phyloP scores from a whole-genome alignment of 2,888 invertebrate species.

The Aporophyla lueneburgensis region DNA sequence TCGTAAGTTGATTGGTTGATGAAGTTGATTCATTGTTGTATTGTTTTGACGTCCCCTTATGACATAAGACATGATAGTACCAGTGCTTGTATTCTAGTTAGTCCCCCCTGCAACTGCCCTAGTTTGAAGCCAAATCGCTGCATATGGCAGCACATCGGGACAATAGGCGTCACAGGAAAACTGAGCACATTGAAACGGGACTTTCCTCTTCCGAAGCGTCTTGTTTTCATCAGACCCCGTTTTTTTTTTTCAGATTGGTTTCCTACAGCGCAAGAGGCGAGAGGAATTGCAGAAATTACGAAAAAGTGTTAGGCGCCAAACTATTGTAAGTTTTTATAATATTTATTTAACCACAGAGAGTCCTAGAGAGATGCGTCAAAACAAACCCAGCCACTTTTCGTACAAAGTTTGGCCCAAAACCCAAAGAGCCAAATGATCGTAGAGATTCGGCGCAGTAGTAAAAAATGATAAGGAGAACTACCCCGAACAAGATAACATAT shows the following conservation, averaged over 20 bases:
- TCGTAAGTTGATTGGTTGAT: neutral
- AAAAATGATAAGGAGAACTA: too few species aligned
- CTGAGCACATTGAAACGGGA: neutral
- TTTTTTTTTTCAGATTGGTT: conserved; percentile 73
- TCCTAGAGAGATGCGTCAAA: neutral
- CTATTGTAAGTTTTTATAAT: conserved; percentile 46
- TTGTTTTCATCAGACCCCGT: too few species aligned
- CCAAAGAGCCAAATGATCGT: too few species aligned
- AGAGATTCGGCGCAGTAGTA: too few species aligned
- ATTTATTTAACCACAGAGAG: neutral
- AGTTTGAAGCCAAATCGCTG: neutral
- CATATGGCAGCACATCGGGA: neutral
- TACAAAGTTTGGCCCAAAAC: too few species aligned
- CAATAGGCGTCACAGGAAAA: neutral
- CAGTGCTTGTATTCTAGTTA: neutral
- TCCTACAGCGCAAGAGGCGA: conserved; percentile 74
- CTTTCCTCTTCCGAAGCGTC: too few species aligned
- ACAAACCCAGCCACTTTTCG: too few species aligned
- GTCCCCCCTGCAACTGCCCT: neutral
- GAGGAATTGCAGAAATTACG: conserved; percentile 71
- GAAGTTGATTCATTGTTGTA: neutral
- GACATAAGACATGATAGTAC: neutral
- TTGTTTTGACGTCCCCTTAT: neutral
- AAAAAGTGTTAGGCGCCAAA: conserved; percentile 64
- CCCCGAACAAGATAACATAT: too few species aligned